Evolutionary conservation across 64 coral and sea anemone genomes (phyloP), one percentile per base, ranked within the genome.

Genomic region (Montipora efflorescens): DNA sequence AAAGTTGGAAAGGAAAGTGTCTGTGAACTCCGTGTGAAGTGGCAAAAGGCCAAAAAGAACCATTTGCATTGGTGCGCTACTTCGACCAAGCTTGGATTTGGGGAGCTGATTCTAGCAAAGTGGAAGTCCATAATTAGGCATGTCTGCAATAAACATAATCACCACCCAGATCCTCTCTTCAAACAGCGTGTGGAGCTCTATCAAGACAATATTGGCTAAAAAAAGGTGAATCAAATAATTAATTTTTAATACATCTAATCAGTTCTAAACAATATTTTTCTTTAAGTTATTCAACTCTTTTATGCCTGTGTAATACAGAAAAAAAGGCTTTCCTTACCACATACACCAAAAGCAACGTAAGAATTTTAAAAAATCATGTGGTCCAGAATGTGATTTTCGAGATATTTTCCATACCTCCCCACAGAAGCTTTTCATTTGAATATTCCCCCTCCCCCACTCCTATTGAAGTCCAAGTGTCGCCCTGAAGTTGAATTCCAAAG

Each of bases 21-120:
- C 8, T 90, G 87, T 43, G 49, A 76, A 48, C 22, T 77, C 44
- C 22, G 70, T 10, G 25, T 62, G 20, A 13, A 90, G 7, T 90
- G 76, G 75, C 76, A 78, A 20, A 79, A 64, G 22, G 74, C 50
- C 16, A 90, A 79, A 59, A 48, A 74, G 3, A 45, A 21, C 19
- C 76, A 79, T 77, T 15, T 90, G 58, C 75, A 78, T 58, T 90
- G 76, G 59, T 90, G 88, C 51, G 76, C 76, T 50, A 79, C 88
- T 15, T 90, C 76, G 13, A 90, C 85, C 21, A 79, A 80, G 51
- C 47, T 22, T 47, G 88, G 75, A n/a, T 90, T 90, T 69, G 58
- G 22, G 22, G 19, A 19, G 3, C 76, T 90, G 2, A 90, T 90
- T 59, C 5, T 90, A 68, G 88, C 88, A 18, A 90, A 90, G 75